Evolutionary conservation across 1,140 invertebrate genomes (phyloP), one percentile per base, ranked within the genome.

Genomic region (Hycleus phaleratus): DNA sequence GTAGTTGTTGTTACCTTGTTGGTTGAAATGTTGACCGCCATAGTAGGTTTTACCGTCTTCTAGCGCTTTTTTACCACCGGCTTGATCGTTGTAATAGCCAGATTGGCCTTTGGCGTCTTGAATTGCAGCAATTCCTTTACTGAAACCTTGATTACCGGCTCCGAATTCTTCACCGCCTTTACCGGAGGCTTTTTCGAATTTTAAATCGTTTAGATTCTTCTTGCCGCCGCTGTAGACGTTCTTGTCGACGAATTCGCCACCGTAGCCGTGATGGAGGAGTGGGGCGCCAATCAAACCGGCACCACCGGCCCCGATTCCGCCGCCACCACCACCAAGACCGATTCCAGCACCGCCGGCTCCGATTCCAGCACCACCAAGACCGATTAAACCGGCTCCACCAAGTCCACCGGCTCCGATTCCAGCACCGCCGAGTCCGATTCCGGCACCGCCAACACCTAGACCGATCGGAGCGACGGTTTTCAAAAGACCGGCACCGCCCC

Each of bases 11-110:
- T 67, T 73, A 79, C 81, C 81, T 62, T 79, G 69, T 67, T 82
- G 77, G 61, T 81, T 76, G 56, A 75, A 73, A 56, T 78, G 77
- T 55, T 79, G 74, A 38, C 71, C 77, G 46, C 80, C 80, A 61
- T 77, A 68, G 60, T 81, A 82, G 46, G 71, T 69, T 65, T 81
- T 81, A 52, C 78, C 78, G 68, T 82, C 79, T 48, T 78, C 79
- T 2, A 73, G 72, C 3, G 76, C 68, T 69, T 81, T 81, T 58
- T 80, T 81, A 53, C 75, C 78, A 1, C 78, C 80, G 59, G 76
- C 73, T 59, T 78, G 75, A 48, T 78, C 75, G 63, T 76, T 79
- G 59, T 79, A 81, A 54, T 76, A 79, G 10, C 79, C 80, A 2
- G 77, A 73, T 60, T 81, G 77, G 38, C 77, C 79, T 60, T 81